A percentile compares a stretch with the other conserved stretches of the same genome.
phyloP scores from a whole-genome alignment of 2,888 invertebrate species.

The Podotricha telesiphe region DNA sequence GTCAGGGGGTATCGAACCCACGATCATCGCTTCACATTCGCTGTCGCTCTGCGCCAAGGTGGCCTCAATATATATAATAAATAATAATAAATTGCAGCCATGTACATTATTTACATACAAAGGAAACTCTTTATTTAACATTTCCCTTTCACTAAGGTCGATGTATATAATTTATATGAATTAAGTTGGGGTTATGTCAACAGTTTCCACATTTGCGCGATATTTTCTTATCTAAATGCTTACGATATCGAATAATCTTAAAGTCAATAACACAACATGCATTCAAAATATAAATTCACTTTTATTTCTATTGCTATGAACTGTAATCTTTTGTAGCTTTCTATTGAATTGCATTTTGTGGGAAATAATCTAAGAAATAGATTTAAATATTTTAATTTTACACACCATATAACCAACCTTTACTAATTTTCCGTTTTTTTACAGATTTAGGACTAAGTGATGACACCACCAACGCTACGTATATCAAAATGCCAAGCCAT shows the following conservation, averaged over 20 bases:
- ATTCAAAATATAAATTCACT: conserved; percentile 1
- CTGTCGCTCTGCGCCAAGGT: no score
- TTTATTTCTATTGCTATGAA: not conserved
- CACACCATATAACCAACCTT: no score
- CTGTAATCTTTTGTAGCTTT: not conserved
- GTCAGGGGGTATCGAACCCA: no score
- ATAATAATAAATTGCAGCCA: no score
- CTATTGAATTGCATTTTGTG: not conserved
- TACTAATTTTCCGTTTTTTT: no score
- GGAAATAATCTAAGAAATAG: not conserved
- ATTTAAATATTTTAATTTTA: no score
- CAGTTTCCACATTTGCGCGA: conserved; percentile 15
- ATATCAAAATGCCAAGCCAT: no score
- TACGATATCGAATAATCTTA: conserved; percentile 21
- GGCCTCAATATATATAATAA: no score
- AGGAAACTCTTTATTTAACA: conserved; percentile 2
- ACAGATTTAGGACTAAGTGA: no score
- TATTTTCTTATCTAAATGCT: conserved; percentile 18
- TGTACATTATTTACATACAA: not conserved
- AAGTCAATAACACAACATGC: conserved; percentile 5
- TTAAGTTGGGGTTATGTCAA: conserved; percentile 8
- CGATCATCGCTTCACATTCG: no score
- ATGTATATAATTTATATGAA: not conserved
- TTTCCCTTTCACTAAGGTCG: not conserved
- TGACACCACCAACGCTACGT: no score